Evolutionary conservation across 1,140 invertebrate genomes (phyloP).

Genomic region (Neuroterus valhalla): DNA sequence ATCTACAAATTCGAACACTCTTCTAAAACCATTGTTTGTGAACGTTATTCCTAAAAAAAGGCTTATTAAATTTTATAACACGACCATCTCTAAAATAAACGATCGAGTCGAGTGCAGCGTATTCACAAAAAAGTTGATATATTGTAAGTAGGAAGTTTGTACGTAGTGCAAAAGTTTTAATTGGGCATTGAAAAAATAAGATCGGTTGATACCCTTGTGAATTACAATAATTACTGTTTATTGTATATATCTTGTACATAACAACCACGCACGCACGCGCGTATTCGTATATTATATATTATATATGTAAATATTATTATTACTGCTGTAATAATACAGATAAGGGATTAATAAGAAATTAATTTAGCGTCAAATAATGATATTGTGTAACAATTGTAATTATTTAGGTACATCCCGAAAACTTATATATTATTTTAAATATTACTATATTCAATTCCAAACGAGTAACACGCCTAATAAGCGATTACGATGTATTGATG

Average conservation of each 20-base stretch:
- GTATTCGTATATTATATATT: conserved; percentile 15
- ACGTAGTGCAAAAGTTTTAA: not conserved
- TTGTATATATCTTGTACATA: conserved; percentile 15
- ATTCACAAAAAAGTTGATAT: no score
- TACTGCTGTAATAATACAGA: conserved; percentile 7
- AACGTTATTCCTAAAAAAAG: not conserved
- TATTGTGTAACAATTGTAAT: conserved; percentile 32
- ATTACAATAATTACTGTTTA: not conserved
- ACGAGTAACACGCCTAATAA: conserved; percentile 39
- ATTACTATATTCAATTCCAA: conserved; percentile 53
- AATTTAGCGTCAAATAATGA: conserved; percentile 38
- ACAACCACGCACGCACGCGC: not conserved
- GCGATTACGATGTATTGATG: conserved; percentile 45
- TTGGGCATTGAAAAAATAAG: not conserved
- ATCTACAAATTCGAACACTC: no score
- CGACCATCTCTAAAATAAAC: no score
- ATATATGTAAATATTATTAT: conserved; percentile 14
- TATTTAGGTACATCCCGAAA: conserved; percentile 44
- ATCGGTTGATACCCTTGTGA: not conserved
- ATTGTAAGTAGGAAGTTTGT: not conserved
- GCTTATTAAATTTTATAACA: no score
- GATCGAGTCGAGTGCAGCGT: no score
- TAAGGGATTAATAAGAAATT: conserved; percentile 20
- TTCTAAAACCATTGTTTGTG: not conserved
- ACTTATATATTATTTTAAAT: conserved; percentile 56